Conservation (phyloP, 92 coral and sea anemone genomes). For the Paramuricea clavata region DNA sequence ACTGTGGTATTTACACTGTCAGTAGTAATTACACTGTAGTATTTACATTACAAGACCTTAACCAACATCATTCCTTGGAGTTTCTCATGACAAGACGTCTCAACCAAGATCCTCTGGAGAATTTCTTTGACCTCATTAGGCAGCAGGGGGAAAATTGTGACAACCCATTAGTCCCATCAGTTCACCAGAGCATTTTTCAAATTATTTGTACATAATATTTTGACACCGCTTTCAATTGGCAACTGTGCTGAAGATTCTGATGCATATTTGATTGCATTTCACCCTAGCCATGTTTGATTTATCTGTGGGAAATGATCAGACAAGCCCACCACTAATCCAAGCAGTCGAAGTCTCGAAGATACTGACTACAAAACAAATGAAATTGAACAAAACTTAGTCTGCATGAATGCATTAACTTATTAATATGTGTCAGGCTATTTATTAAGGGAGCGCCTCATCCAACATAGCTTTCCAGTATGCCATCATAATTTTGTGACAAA, state of each 20-base stretch:
- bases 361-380: constrained; percentile 12
- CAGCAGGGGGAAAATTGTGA: neutral
- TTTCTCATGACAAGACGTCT: too few species aligned
- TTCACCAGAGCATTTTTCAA: neutral
- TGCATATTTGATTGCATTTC: neutral
- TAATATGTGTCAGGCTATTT: constrained; percentile 17
- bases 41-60: too few species aligned
- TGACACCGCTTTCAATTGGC: neutral
- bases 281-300: neutral
- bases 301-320: neutral
- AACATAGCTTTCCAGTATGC: neutral
- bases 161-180: neutral
- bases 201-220: neutral
- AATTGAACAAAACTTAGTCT: neutral
- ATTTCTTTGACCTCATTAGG: too few species aligned
- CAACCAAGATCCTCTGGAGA: too few species aligned
- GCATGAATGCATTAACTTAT: constrained; percentile 8
- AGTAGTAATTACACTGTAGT: too few species aligned
- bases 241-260: constrained; percentile 10
- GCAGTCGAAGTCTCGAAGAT: neutral
- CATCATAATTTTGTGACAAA: neutral
- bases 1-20: too few species aligned
- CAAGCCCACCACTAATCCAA: neutral
- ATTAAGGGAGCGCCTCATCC: neutral
- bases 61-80: too few species aligned